Evolutionary conservation across 2,113 vertebrate species (phyloP).

Genomic region (Hippocampus comes): DNA sequence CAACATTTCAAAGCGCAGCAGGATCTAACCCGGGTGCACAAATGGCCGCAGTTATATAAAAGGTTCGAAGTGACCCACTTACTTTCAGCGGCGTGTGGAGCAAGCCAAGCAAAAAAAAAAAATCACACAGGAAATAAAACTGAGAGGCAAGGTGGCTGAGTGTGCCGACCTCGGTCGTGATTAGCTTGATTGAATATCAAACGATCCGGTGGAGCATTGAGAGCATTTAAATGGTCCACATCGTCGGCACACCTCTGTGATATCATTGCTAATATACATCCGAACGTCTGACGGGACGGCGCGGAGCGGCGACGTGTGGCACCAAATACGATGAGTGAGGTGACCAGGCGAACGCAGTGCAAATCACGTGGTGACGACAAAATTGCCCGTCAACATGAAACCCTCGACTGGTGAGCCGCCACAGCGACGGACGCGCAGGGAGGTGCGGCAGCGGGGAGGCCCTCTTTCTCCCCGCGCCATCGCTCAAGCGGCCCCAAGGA

Average conservation of each 20-base stretch:
- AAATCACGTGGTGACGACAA: background rate
- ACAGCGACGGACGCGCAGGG: conserved; percentile 34
- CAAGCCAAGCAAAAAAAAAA: conserved; percentile 29
- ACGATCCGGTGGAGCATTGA: conserved; percentile 46
- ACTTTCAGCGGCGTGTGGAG: conserved; percentile 52
- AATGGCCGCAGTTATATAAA: conserved; percentile 33
- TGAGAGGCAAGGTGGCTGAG: conserved; percentile 25
- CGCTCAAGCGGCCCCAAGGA: background rate
- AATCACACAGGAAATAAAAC: conserved; percentile 3
- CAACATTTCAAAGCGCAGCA: conserved; percentile 39
- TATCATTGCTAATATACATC: conserved; percentile 22
- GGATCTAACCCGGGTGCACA: conserved; percentile 27
- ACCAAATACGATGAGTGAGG: conserved; percentile 29
- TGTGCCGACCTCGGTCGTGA: conserved; percentile 53
- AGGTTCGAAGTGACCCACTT: conserved; percentile 56
- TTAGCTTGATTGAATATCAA: conserved; percentile 76
- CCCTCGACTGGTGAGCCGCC: background rate
- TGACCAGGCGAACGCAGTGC: background rate
- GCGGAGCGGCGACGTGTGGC: conserved; percentile 15
- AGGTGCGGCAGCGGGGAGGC: conserved; percentile 59
- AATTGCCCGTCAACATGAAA: background rate
- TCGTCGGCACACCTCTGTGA: conserved; percentile 19
- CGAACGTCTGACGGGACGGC: background rate
- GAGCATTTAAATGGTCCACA: conserved; percentile 45
- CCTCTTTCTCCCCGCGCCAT: conserved; percentile 41